These are phyloP conservation scores for Pagetopsis macropterus DNA, from an alignment of 2,797 vertebrate species.

Conservation along the genomic window DNA sequence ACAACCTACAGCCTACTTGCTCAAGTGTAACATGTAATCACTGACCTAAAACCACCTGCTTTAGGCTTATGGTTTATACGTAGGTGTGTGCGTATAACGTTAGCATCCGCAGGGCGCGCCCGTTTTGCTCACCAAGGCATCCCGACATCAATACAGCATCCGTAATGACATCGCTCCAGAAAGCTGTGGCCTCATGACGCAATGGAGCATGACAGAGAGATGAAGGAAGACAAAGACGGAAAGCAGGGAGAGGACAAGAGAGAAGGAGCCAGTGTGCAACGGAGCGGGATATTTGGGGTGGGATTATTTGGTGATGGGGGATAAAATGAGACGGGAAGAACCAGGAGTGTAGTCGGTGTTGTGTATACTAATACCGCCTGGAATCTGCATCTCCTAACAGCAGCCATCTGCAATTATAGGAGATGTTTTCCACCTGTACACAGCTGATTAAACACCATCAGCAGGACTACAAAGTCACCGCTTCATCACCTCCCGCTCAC, in stretches of 20 bases:
- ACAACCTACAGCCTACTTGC: slow-evolving; percentile 5
- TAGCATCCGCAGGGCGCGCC: slow-evolving; percentile 28
- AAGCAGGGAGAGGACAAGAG: slow-evolving; percentile 36
- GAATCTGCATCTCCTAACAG: slow-evolving; percentile 39
- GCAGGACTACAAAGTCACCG: slow-evolving; percentile 7
- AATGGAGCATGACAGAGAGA: slow-evolving; percentile 55
- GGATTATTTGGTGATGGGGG: slow-evolving; percentile 65
- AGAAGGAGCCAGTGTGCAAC: slow-evolving; percentile 27
- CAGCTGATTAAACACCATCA: slow-evolving; percentile 41
- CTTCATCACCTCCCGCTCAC: slow-evolving; percentile 29
- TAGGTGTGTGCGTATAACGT: slow-evolving; percentile 21
- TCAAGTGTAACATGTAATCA: slow-evolving; percentile 36
- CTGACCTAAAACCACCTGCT: slow-evolving; percentile 30
- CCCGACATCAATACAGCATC: slow-evolving; percentile 56
- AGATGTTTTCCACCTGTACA: slow-evolving; percentile 38
- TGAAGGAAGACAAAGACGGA: slow-evolving; percentile 54
- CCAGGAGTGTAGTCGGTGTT: slow-evolving; percentile 29
- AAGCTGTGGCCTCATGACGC: slow-evolving; percentile 52
- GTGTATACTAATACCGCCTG: slow-evolving; percentile 52
- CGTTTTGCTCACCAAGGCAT: slow-evolving; percentile 27
- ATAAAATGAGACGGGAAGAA: slow-evolving; percentile 62
- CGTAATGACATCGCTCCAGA: slow-evolving; percentile 59
- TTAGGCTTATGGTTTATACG: slow-evolving; percentile 32
- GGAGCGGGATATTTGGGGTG: slow-evolving; percentile 48
- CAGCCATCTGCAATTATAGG: slow-evolving; percentile 32